Conservation (phyloP, 2,797 vertebrate species). For the Pangasius larnaudii region DNA sequence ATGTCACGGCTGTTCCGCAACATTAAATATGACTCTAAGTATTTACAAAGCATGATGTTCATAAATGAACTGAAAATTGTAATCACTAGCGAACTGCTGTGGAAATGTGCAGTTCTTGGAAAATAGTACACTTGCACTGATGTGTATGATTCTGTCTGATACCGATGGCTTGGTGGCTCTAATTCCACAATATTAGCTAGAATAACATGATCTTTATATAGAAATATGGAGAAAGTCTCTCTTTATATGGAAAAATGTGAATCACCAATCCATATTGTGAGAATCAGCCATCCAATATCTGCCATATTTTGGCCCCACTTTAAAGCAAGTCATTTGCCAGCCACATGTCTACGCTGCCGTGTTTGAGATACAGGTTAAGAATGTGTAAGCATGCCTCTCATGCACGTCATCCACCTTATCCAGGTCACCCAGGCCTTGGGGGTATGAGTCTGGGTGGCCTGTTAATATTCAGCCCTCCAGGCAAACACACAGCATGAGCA, state of each 20-base stretch:
- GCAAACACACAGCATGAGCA: constrained; percentile 57
- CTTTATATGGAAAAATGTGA: background rate
- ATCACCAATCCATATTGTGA: background rate
- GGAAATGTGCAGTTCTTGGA: background rate
- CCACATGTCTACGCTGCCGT: background rate
- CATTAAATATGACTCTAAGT: background rate
- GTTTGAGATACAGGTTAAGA: constrained; percentile 25
- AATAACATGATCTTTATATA: background rate
- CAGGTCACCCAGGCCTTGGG: constrained; percentile 41
- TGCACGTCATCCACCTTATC: constrained; percentile 23
- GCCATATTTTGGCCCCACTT: background rate
- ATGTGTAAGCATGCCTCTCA: constrained; percentile 10
- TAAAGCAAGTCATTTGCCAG: background rate
- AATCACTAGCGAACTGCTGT: background rate
- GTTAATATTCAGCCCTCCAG: constrained; percentile 66
- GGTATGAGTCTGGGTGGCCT: constrained; percentile 47
- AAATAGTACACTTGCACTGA: background rate
- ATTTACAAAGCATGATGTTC: background rate
- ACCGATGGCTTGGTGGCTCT: background rate
- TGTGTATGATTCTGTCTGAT: background rate
- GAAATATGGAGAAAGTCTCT: background rate
- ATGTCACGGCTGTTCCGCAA: too few species aligned
- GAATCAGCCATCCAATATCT: background rate
- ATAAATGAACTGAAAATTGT: background rate
- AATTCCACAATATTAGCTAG: background rate